Evolutionary conservation across 1,140 invertebrate genomes (phyloP).

Genomic region (Matsumurasca onukii): DNA sequence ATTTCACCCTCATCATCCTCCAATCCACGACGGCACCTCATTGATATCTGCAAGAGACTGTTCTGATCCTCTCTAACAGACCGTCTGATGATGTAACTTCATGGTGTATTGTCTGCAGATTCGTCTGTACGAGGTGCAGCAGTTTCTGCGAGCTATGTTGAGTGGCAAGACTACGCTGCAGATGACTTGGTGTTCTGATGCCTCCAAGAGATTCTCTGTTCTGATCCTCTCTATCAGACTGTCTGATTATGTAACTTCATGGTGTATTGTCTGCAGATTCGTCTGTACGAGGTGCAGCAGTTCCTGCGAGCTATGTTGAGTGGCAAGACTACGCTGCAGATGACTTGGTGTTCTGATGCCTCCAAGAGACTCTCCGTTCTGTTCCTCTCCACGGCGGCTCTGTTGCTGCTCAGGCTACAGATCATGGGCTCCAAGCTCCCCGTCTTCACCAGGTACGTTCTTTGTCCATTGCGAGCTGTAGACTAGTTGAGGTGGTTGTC

Average conservation of each 20-base stretch:
- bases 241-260: no score
- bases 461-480: no score
- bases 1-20: no score
- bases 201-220: slow-evolving; percentile 73
- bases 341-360: slow-evolving; percentile 68
- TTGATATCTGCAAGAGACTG: no score
- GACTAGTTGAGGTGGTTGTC: no score
- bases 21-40: no score
- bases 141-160: slow-evolving; percentile 59
- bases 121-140: slow-evolving; percentile 61
- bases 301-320: slow-evolving; percentile 60
- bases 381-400: slow-evolving; percentile 72
- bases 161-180: slow-evolving; percentile 61
- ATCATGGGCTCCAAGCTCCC: slow-evolving; percentile 96
- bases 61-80: no score
- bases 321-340: slow-evolving; percentile 59
- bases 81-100: no score
- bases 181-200: slow-evolving; percentile 65
- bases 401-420: slow-evolving; percentile 83
- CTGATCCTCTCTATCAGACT: slow-evolving; percentile 75
- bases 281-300: slow-evolving; percentile 61
- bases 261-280: slow-evolving; percentile 60
- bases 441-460: slow-evolving; percentile 81
- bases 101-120: slow-evolving; percentile 67
- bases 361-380: slow-evolving; percentile 76